phyloP scores from a whole-genome alignment of 1,140 invertebrate genomes.

The Platyscapa corneri region DNA sequence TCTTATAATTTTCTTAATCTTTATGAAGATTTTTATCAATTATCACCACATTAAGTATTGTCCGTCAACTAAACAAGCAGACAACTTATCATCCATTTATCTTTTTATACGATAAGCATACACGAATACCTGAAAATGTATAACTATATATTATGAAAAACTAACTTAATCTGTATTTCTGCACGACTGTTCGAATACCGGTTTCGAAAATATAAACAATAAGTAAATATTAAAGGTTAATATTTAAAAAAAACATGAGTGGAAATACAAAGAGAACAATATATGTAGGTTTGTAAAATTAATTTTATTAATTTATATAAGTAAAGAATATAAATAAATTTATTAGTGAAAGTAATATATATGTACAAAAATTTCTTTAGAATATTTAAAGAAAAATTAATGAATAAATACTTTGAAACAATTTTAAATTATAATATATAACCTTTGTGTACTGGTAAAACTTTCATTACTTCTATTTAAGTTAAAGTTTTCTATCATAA shows the following conservation, averaged over 20 bases:
- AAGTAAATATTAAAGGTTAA: neutral
- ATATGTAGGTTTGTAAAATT: slow-evolving; percentile 79
- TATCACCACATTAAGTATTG: slow-evolving; percentile 29
- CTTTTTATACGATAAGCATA: neutral
- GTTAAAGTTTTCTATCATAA: neutral
- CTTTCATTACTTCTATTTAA: neutral
- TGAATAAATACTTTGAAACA: neutral
- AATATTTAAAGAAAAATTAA: too few species aligned
- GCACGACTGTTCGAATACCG: neutral
- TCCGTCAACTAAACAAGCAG: slow-evolving; percentile 28
- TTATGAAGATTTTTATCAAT: slow-evolving; percentile 40
- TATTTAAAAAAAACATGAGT: slow-evolving; percentile 62
- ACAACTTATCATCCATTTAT: slow-evolving; percentile 36
- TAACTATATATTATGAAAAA: neutral
- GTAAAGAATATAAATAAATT: neutral
- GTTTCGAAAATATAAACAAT: slow-evolving; percentile 15
- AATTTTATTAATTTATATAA: slow-evolving; percentile 20
- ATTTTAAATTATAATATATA: neutral
- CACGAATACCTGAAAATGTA: neutral
- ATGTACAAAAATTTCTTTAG: too few species aligned
- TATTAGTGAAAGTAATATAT: too few species aligned
- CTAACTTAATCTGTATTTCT: slow-evolving; percentile 35
- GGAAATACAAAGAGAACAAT: slow-evolving; percentile 84
- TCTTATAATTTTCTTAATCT: neutral
- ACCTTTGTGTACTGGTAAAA: neutral